A percentile compares a stretch with the other conserved stretches of the same genome.
Evolutionary conservation across 1,140 invertebrate species (phyloP).

Genomic region (Brachionus paranguensis): DNA sequence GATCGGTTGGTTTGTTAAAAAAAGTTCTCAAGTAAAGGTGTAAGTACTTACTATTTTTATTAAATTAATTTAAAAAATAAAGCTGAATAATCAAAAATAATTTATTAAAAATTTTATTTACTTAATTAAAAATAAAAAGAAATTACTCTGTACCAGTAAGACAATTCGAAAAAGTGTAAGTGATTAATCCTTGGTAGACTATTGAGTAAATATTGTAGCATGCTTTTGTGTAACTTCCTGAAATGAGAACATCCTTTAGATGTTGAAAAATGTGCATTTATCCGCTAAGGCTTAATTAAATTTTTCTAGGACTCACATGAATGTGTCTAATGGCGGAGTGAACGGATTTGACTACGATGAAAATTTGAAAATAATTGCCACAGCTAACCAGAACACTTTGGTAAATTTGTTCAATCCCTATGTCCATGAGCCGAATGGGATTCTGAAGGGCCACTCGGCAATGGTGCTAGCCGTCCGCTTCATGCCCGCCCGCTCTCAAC

Average conservation of each 20-base stretch:
- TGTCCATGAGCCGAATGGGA: conserved; percentile 37
- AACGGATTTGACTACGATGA: conserved; percentile 33
- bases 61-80: background rate
- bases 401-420: conserved; percentile 37
- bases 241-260: background rate
- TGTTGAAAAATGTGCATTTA: background rate
- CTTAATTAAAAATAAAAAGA: background rate
- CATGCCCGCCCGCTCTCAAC: conserved; percentile 48
- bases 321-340: conserved; percentile 11
- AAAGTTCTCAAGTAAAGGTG: conserved; percentile 25
- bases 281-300: background rate
- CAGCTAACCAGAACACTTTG: conserved; percentile 34
- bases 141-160: conserved; percentile 29
- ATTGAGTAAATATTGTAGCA: background rate
- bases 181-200: background rate
- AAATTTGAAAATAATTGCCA: conserved; percentile 34
- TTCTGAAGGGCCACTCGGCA: conserved; percentile 54
- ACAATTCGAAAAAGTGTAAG: conserved; percentile 27
- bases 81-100: background rate
- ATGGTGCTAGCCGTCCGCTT: conserved; percentile 53
- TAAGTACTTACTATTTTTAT: background rate
- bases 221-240: background rate
- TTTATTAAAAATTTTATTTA: background rate
- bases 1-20: conserved; percentile 55
- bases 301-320: conserved; percentile 23